Percentiles rank a stretch among this genome's conserved stretches.
phyloP scores from a whole-genome alignment of 1,140 invertebrate species.

The Aethina tumida region DNA sequence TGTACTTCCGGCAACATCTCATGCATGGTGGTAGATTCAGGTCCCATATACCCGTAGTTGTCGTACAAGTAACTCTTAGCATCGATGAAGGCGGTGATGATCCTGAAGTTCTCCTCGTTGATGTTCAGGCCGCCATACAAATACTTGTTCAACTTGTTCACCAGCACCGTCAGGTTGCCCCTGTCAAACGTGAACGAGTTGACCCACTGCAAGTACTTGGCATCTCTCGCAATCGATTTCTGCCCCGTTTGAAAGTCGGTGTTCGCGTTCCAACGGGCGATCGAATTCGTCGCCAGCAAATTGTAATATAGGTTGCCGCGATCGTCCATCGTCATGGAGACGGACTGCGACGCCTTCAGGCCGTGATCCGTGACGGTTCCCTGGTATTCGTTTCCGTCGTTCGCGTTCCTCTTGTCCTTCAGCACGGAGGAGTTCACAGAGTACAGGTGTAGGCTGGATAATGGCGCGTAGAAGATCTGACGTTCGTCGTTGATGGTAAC shows the following conservation, averaged over 20 bases:
- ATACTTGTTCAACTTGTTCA: conserved; percentile 55
- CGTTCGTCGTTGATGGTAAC: conserved; percentile 35
- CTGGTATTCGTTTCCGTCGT: conserved; percentile 19
- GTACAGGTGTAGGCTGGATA: conserved; percentile 55
- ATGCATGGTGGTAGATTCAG: conserved; percentile 3
- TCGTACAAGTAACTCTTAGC: conserved; percentile 53
- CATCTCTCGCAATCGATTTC: conserved; percentile 52
- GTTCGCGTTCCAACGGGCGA: conserved; percentile 54
- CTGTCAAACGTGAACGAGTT: conserved; percentile 58
- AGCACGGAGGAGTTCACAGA: conserved; percentile 47
- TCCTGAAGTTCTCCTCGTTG: conserved; percentile 32
- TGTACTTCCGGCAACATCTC: background rate
- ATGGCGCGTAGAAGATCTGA: conserved; percentile 51
- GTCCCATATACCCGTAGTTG: conserved; percentile 9
- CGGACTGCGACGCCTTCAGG: conserved; percentile 51
- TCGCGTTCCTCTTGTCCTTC: conserved; percentile 38
- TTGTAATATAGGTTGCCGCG: conserved; percentile 56
- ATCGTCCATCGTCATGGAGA: conserved; percentile 62
- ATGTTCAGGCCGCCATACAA: conserved; percentile 23
- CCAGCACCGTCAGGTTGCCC: conserved; percentile 53
- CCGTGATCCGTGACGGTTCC: conserved; percentile 45
- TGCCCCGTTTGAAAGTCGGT: conserved; percentile 32
- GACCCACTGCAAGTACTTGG: conserved; percentile 58
- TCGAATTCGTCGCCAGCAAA: conserved; percentile 50
- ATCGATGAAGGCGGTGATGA: conserved; percentile 35